Evolutionary conservation across 2,797 vertebrate genomes (phyloP), one percentile per base, ranked within the genome.

Genomic region (Malurus splendens): DNA sequence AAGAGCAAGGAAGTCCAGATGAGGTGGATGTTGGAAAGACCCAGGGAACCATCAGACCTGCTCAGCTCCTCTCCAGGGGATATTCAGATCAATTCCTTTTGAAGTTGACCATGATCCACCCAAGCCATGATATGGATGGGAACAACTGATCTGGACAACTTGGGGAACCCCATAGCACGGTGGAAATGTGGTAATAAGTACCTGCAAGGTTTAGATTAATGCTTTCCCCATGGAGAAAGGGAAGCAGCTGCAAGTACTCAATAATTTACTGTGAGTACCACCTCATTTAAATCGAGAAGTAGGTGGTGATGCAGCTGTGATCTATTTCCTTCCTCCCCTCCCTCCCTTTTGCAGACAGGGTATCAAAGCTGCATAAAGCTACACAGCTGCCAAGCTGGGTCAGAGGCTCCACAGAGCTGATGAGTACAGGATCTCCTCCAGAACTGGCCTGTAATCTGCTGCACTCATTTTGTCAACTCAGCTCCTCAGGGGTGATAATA

Each of bases 181-280:
- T 68, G n/a, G 48, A 93, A 92, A 78, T 14, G n/a, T 12, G 23
- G 42, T 77, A 82, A 60, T 64, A 86, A 89, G 60, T 85, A 93
- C 73, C 79, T 73, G 73, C 52, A 86, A 59, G 28, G 25, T 33
- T 65, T 45, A 81, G 32, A 81, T 89, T 51, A 87, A 82, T 18
- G 57, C 75, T 62, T 87, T 87, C 70, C 48, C 27, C 32, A 67
- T 8, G 7, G 41, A 87, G 30, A 83, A 86, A 86, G 42, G 27
- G 62, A 79, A 92, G 47, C 89, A 93, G 89, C 87, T 93, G 87
- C 76, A 92, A 81, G 47, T 81, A 87, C 85, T 89, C 66, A 70
- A 17, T 65, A 38, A 93, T 57, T 82, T 86, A 56, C 86, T 59
- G 59, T 5, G 48, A 85, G 73, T 54, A 78, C 48, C 42, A 85